Percentiles rank a stretch among this genome's conserved stretches.
phyloP scores from a whole-genome alignment of 2,113 vertebrate genomes.

The Equus quagga region DNA sequence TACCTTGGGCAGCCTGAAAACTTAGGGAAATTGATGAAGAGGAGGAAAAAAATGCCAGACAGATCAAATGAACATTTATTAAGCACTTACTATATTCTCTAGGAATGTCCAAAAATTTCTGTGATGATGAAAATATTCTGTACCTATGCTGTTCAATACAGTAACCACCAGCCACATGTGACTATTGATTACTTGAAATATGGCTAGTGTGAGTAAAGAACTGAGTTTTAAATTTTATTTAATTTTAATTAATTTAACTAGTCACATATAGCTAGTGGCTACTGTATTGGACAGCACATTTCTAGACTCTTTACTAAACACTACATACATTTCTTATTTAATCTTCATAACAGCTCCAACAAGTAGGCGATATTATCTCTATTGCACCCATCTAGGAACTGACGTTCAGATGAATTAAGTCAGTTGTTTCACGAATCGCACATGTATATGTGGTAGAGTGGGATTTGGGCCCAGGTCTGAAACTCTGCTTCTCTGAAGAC shows the following conservation, averaged over 20 bases:
- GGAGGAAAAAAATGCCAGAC: neutral
- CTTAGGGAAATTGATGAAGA: neutral
- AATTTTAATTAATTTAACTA: neutral
- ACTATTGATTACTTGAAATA: neutral
- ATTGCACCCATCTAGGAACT: neutral
- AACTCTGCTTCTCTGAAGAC: neutral
- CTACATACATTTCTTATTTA: neutral
- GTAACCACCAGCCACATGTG: no score
- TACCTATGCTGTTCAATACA: neutral
- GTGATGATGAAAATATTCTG: neutral
- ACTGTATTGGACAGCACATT: neutral
- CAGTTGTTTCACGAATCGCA: neutral
- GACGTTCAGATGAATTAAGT: neutral
- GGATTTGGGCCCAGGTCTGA: neutral
- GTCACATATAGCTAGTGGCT: neutral
- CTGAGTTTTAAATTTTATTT: neutral
- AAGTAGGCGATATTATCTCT: neutral
- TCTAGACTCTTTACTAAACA: neutral
- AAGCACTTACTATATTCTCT: neutral
- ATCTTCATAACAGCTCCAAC: neutral
- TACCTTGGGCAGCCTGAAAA: neutral
- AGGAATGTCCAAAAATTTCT: neutral
- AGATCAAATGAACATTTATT: neutral
- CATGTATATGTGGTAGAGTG: neutral
- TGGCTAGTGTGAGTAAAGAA: neutral